These are phyloP conservation scores for Hassar affinis DNA, from an alignment of 2,113 vertebrate species.

Conservation along the genomic window DNA sequence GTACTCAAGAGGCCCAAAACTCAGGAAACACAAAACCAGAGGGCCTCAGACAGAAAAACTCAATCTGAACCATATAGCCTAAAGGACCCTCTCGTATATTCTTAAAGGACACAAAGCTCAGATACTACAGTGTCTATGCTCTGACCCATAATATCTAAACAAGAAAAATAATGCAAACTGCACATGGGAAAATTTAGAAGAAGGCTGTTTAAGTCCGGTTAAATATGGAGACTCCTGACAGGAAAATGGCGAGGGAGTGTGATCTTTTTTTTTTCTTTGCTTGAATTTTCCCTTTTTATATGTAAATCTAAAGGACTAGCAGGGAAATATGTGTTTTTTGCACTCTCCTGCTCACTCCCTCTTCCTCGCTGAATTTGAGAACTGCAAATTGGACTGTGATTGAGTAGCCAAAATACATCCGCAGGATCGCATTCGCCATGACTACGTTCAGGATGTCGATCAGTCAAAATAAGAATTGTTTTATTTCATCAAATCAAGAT, in stretches of 20 bases:
- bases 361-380: neutral
- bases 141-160: too few relatives aligned
- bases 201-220: neutral
- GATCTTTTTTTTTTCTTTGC: too few relatives aligned
- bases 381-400: conserved; percentile 33
- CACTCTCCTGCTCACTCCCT: neutral
- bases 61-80: too few relatives aligned
- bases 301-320: neutral
- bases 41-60: too few relatives aligned
- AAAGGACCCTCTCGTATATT: too few relatives aligned
- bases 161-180: neutral
- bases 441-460: conserved; percentile 6
- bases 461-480: neutral
- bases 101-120: too few relatives aligned
- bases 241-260: neutral
- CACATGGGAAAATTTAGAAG: neutral
- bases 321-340: neutral
- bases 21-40: too few relatives aligned
- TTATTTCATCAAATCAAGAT: conserved; percentile 9
- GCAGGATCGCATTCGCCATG: neutral
- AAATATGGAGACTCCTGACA: neutral
- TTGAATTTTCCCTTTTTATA: neutral
- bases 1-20: too few relatives aligned
- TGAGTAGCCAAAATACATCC: neutral
- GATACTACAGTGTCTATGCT: too few relatives aligned